Evolutionary conservation across 2,113 vertebrate genomes (phyloP), one percentile per base, ranked within the genome.

Genomic region (Paracanthobrama guichenoti): DNA sequence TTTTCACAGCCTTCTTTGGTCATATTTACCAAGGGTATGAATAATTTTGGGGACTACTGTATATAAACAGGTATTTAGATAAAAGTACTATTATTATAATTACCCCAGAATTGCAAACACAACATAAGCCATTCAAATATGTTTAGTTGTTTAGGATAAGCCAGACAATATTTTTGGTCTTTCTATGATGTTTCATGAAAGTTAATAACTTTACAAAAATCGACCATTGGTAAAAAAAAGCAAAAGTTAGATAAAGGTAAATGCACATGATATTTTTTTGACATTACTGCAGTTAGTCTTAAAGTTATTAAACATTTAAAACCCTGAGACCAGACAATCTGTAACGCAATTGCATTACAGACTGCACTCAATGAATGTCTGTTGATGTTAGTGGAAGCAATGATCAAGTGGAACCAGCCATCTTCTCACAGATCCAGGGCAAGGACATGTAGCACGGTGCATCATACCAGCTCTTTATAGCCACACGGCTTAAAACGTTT

Each of bases 381-480:
- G 75, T 42, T 60, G 12, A 26, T 31, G 62, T 11, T 73, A 42
- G 3, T 6, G 35, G 11, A 26, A 50, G 72, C 4, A 3, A 62
- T 22, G 50, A 77, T 79, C 18, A 82, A 6, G 31, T 44, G 3
- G 84, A 83, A 0, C 74, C 77, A 88, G 82, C n/a, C 7, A 18
- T 55, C 53, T 88, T 91, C 89, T 94, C 92, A 35, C 93, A 94
- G 87, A 94, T 93, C 85, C 88, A 94, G 9, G 71, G 86, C 22
- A 66, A 1, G 42, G 3, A 13, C 92, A 92, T 91, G n/a, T 0
- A 0, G 60, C 93, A 94, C 72, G 92, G 93, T 3, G 93, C 92
- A n/a, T 94, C 93, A 28, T 91, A 91, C 93, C 93, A 94, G 89
- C 93, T 94, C 48, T 71, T 80, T 0, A 83, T 67, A 0, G 93